Conservation (phyloP, 2,113 vertebrate species). For the Oriolus oriolus region DNA sequence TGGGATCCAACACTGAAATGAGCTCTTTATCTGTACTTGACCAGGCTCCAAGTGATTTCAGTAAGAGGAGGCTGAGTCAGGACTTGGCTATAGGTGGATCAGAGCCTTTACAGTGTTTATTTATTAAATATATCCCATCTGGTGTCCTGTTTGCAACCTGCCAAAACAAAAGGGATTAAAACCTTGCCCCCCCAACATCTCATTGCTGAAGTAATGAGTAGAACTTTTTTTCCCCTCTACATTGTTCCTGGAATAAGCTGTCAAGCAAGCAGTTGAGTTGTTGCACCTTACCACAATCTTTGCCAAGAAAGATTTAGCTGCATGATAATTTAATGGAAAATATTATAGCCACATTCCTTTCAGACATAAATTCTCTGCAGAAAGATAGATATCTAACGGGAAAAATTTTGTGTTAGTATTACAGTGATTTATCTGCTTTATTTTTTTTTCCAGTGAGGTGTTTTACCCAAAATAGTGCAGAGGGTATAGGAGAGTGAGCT, state of each 20-base stretch:
- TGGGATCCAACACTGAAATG: neutral
- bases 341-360: constrained; percentile 12
- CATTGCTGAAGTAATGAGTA: neutral
- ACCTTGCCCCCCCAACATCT: neutral
- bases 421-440: neutral
- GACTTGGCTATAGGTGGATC: constrained; percentile 3
- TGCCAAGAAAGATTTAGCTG: constrained; percentile 25
- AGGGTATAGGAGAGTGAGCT: neutral
- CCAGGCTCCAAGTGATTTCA: constrained; percentile 28
- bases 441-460: neutral
- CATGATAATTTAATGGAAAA: constrained; percentile 24
- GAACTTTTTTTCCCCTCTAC: neutral
- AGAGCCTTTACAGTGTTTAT: constrained; percentile 24
- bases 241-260: constrained; percentile 31
- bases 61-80: constrained; percentile 38
- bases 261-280: neutral
- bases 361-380: neutral
- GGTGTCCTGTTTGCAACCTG: constrained; percentile 5
- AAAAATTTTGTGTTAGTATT: neutral
- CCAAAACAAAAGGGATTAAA: neutral
- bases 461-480: neutral
- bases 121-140: constrained; percentile 25
- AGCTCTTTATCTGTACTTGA: constrained; percentile 20
- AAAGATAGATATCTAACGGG: neutral
- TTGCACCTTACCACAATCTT: neutral